phyloP scores from a whole-genome alignment of 2,113 vertebrate species.

The western clawed frog (Xenopus tropicalis) region DNA sequence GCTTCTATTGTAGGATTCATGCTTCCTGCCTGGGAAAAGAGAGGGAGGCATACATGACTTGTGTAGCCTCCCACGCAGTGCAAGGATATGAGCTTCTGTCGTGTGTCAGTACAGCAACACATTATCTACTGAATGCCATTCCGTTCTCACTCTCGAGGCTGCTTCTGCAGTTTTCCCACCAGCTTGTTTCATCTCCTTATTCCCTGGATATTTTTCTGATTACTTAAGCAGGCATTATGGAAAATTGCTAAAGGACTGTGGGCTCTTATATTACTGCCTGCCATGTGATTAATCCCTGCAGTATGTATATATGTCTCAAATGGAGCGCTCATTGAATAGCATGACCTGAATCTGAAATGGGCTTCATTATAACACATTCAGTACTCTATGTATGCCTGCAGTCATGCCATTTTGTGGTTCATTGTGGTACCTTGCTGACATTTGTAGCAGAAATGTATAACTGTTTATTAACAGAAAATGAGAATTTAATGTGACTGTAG shows the following conservation, averaged over 20 bases:
- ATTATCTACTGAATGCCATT: conserved; percentile 43
- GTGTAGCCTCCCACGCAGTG: conserved; percentile 59
- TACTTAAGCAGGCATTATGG: conserved; percentile 7
- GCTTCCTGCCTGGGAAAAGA: conserved; percentile 61
- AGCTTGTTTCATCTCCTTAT: conserved; percentile 22
- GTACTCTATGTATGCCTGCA: no score
- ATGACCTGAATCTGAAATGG: not conserved
- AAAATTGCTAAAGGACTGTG: no score
- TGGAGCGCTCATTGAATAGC: not conserved
- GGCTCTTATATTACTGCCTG: not conserved
- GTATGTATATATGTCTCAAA: not conserved
- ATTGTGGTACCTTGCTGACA: no score
- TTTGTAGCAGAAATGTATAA: no score
- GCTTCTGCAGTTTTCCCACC: conserved; percentile 24
- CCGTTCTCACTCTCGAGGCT: conserved; percentile 26
- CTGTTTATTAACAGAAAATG: no score
- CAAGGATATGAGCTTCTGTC: conserved; percentile 52
- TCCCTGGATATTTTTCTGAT: conserved; percentile 20
- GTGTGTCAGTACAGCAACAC: conserved; percentile 54
- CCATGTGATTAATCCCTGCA: not conserved
- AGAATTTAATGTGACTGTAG: no score
- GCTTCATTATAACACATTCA: no score
- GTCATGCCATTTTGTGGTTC: no score
- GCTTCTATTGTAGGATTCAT: conserved; percentile 48
- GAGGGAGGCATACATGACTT: conserved; percentile 55